Conservation (phyloP, 2,797 vertebrate genomes). For the Eulemur rubriventer region DNA sequence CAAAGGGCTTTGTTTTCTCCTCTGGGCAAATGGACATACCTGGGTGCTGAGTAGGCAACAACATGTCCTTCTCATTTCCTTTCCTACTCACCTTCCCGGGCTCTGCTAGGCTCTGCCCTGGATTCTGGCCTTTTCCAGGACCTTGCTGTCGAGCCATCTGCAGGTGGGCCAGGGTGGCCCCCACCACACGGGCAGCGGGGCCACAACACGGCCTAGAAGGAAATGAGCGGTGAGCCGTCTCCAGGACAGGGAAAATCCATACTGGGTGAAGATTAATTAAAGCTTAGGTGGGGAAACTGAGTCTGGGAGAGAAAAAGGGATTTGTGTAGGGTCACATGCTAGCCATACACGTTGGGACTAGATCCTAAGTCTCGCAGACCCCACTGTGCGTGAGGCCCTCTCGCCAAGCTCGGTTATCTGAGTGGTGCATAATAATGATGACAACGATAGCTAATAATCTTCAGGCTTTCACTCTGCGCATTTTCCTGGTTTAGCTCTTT, state of each 20-base stretch:
- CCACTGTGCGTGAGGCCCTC: neutral
- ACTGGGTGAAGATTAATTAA: neutral
- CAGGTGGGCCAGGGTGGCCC: neutral
- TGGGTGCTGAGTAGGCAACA: neutral
- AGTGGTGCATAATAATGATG: fast-evolving
- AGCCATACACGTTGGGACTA: neutral
- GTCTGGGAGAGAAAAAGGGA: neutral
- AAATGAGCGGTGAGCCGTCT: neutral
- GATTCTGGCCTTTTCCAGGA: neutral
- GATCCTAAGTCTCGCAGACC: neutral
- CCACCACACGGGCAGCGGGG: neutral
- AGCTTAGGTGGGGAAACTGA: neutral
- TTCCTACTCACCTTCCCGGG: neutral
- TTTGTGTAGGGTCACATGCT: neutral
- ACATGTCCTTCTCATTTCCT: neutral
- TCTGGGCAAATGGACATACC: neutral
- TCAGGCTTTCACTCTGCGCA: fast-evolving
- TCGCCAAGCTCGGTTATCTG: too few relatives aligned
- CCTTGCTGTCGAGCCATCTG: neutral
- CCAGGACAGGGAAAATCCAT: neutral
- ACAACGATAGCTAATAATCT: neutral
- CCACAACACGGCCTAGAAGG: neutral
- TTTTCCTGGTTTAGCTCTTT: neutral
- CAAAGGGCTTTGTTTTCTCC: neutral
- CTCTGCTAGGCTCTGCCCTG: neutral